Base-by-base conservation (phyloP, 2,113 vertebrate species). In the Cryptoleucopteryx plumbea region DNA sequence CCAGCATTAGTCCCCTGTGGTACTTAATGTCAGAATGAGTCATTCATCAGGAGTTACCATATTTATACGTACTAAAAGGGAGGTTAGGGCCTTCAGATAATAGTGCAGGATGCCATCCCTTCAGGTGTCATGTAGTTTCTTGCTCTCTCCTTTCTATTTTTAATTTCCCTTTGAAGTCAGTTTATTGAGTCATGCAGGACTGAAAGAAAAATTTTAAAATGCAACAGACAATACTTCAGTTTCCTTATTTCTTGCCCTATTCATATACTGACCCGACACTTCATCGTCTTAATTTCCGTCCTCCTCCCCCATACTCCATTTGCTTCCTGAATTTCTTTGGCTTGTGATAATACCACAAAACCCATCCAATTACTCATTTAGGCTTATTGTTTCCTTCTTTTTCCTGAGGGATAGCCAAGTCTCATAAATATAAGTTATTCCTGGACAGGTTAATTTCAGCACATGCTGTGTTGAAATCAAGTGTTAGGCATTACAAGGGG, bases 101-200 rank as follows among this genome's bases (percentile, higher is more conserved):
- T 32, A 68, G 40, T 50, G 38, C 43, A 79, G 61, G 45, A 77
- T 85, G 25, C 58, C 82, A 2, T 81, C 47, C 38, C 55, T 94
- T 73, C 50, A 81, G 47, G 23, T 86, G 16, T 78, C n/a, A 32
- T 42, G 63, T 59, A 34, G 22, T 50, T 66, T 92, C 66, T 95
- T 89, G 43, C 42, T 72, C 63, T 65, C 20, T 42, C 25, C 45
- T 81, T 80, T 59, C 77, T 96, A 27, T 91, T 90, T 95, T 96
- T 96, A 73, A n/a, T 82, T 93, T 56, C 17, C 14, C 26, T 95
- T 97, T 94, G 89, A 94, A 90, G 38, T 59, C 10, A 82, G 36
- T 32, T 87, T 75, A 63, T 45, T 86, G 88, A 87, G 70, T 77
- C 70, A 70, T 0, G 0, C 15, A 58, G 36, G 50, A 92, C 70